Percentiles rank a stretch among this genome's conserved stretches.
phyloP scores from a whole-genome alignment of 2,888 invertebrate species.

The Schizotus pectinicornis region DNA sequence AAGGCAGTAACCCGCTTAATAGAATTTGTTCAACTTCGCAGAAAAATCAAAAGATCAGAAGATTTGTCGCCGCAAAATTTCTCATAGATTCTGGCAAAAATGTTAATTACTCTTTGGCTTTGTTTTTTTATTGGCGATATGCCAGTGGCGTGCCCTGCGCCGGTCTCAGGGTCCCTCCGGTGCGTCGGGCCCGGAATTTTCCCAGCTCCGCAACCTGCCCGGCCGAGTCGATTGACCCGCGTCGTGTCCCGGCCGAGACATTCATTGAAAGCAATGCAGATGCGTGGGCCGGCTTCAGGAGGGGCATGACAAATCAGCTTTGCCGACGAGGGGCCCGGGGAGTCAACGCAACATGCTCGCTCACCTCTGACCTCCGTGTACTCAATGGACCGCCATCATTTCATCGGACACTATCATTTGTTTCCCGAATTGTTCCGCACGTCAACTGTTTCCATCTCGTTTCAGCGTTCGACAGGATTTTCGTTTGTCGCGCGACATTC shows the following conservation, averaged over 20 bases:
- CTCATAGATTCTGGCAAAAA: no score
- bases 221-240: conserved; percentile 28
- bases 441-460: conserved; percentile 23
- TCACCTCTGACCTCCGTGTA: conserved; percentile 55
- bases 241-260: conserved; percentile 30
- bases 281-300: conserved; percentile 53
- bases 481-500: conserved; percentile 14
- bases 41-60: no score
- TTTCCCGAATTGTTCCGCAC: conserved; percentile 40
- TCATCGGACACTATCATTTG: conserved; percentile 56
- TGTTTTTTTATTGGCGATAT: no score
- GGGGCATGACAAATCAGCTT: conserved; percentile 57
- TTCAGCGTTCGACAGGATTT: conserved; percentile 17
- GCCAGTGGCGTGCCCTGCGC: no score
- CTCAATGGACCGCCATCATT: conserved; percentile 57
- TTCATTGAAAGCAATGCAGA: conserved; percentile 49
- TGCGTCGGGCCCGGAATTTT: no score
- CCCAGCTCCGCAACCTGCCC: not conserved
- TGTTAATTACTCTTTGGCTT: no score
- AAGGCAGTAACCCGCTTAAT: no score
- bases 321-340: conserved; percentile 41
- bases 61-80: no score
- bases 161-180: no score
- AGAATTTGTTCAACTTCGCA: no score
- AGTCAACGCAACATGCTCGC: conserved; percentile 51